Percentiles rank a stretch among this genome's conserved stretches.
phyloP scores from a whole-genome alignment of 2,797 vertebrate species.

The Poecilia wingei region DNA sequence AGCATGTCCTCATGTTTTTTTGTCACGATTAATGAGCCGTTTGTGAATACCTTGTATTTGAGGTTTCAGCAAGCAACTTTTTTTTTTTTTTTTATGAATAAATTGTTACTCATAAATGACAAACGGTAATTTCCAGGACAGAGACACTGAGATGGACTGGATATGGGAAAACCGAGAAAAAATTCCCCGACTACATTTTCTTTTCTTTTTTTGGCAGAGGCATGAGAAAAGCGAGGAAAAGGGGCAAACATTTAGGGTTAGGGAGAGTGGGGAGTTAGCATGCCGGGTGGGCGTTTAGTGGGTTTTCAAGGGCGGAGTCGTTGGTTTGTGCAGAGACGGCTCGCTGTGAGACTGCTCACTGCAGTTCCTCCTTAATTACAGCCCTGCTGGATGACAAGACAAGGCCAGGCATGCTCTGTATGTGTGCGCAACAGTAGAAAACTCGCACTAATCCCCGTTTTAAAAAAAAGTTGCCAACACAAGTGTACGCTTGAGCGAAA shows the following conservation, averaged over 20 bases:
- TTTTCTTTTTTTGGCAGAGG: constrained; percentile 30
- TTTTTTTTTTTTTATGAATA: background rate
- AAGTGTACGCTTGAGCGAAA: constrained; percentile 53
- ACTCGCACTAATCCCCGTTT: constrained; percentile 26
- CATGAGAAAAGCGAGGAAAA: constrained; percentile 43
- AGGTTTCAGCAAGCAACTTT: background rate
- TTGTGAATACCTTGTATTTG: background rate
- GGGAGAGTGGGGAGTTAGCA: constrained; percentile 52
- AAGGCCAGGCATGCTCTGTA: constrained; percentile 72
- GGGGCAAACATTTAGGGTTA: constrained; percentile 62
- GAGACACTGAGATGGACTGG: constrained; percentile 8
- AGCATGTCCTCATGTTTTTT: background rate
- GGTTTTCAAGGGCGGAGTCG: constrained; percentile 71
- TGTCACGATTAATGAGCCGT: no score
- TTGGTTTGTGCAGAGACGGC: constrained; percentile 69
- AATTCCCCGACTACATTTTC: constrained; percentile 57
- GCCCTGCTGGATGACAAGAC: constrained; percentile 70
- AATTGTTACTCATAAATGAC: constrained; percentile 5
- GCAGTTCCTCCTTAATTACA: constrained; percentile 76
- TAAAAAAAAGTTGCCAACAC: constrained; percentile 35
- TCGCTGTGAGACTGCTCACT: constrained; percentile 59
- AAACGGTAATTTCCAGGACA: background rate
- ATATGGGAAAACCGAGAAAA: constrained; percentile 48
- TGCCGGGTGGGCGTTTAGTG: constrained; percentile 65
- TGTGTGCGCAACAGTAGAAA: constrained; percentile 34